Base-by-base conservation (phyloP, 2,888 invertebrate genomes). In the Drosophila peninsularis region DNA sequence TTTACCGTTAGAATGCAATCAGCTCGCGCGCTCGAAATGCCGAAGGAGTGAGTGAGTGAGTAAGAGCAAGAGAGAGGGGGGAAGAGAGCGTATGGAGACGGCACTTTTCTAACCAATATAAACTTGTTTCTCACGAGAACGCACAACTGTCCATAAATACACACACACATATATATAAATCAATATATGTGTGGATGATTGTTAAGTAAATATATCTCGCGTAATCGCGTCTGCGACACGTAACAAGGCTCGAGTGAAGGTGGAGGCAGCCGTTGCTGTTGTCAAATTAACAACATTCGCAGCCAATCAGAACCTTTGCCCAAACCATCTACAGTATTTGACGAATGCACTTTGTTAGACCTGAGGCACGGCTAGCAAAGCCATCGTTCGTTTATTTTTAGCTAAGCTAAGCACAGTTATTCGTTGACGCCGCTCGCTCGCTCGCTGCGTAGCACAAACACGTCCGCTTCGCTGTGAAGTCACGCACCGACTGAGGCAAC, bases 1-100 rank as follows among this genome's bases (percentile, higher is more conserved):
- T 91, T 90, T 92, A 91, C 92, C 92, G 92, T 92, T 91, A 91
- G 90, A 88, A 91, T 90, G 90, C 91, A 91, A 91, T 89, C 85
- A 90, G 87, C 86, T 82, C 88, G 84, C 89, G 75, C 82, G 78
- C 86, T 82, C 86, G 84, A 80, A 71, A 87, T 82, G 85, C 79
- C 87, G 82, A 42, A 55, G 21, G 44, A 32, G 52, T 13, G 10
- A 34, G 9, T 21, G 24, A 3, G 17, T 19, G 17, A 45, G 0
- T 9, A 36, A 24, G n/a, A 7, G 5, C 13, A 13, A 5, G 34
- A 7, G 5, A 14, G 21, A 14, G 36, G 19, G 10, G 30, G 30
- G 30, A 10, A 10, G 30, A 27, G 6, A 6, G 32, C 27, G 52
- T 52, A 19, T 24, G 53, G 52, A 62, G 75, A 68, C 58, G 52